Evolutionary conservation across 2,888 invertebrate species (phyloP).

Genomic region (Platypus cylindrus): DNA sequence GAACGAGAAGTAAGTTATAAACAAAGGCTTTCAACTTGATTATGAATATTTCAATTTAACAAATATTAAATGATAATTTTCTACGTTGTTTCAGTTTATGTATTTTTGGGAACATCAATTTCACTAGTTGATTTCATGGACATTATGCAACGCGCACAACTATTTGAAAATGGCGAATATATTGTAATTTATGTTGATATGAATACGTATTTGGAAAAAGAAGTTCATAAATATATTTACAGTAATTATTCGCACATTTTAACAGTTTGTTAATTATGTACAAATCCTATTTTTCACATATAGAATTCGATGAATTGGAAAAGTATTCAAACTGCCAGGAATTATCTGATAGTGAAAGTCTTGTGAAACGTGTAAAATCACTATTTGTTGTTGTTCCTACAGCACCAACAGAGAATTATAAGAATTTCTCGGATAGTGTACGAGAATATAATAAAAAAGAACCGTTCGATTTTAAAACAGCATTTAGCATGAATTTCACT

Average conservation of each 20-base stretch:
- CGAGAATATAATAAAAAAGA: conserved; percentile 60
- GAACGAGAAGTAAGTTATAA: conserved; percentile 58
- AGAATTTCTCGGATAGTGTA: conserved; percentile 68
- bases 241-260: conserved; percentile 37
- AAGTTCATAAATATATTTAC: conserved; percentile 64
- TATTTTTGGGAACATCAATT: conserved; percentile 78
- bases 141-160: conserved; percentile 76
- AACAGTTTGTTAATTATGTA: conserved; percentile 2
- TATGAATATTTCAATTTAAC: neutral
- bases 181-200: conserved; percentile 91
- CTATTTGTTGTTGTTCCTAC: conserved; percentile 81
- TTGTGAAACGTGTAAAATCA: conserved; percentile 62
- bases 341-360: conserved; percentile 42
- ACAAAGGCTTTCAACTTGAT: neutral
- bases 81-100: conserved; percentile 60
- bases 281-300: neutral
- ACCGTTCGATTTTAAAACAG: conserved; percentile 61
- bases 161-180: conserved; percentile 86
- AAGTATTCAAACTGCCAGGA: conserved; percentile 48
- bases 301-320: conserved; percentile 43
- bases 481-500: conserved; percentile 5
- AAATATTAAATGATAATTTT: neutral
- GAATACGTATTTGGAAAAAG: conserved; percentile 67
- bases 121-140: conserved; percentile 84
- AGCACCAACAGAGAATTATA: conserved; percentile 61